Evolutionary conservation across 2,888 invertebrate genomes (phyloP).

Genomic region (Patella caerulea): DNA sequence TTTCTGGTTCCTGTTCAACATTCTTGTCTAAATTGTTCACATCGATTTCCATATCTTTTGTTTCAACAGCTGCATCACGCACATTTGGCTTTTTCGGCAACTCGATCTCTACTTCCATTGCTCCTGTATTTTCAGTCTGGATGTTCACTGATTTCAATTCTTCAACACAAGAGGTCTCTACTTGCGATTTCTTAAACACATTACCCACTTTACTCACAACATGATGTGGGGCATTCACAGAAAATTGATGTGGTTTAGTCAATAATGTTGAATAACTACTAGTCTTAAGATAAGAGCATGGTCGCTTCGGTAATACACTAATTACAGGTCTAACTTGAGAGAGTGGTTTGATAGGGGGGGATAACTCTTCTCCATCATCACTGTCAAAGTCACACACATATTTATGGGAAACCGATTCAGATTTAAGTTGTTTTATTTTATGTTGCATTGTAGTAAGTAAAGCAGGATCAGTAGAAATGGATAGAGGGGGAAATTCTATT

Average conservation of each 20-base stretch:
- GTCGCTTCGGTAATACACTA: background rate
- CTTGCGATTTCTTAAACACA: background rate
- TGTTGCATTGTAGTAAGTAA: constrained; percentile 5
- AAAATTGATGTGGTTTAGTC: constrained; percentile 3
- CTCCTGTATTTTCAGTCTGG: background rate
- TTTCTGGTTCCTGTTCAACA: background rate
- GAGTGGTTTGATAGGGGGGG: background rate
- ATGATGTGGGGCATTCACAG: background rate
- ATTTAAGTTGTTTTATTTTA: background rate
- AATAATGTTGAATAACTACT: background rate
- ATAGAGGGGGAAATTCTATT: background rate
- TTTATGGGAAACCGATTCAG: background rate
- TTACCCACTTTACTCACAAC: background rate
- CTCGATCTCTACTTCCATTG: background rate
- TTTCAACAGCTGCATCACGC: background rate
- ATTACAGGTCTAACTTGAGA: background rate
- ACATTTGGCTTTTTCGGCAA: background rate
- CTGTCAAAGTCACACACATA: constrained; percentile 5
- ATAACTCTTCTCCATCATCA: background rate
- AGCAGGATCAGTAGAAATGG: background rate
- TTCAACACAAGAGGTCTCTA: background rate
- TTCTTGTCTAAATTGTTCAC: background rate
- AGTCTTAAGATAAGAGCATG: background rate
- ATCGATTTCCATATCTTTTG: background rate
- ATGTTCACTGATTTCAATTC: background rate